Base-by-base conservation (phyloP, 2,113 vertebrate species). In the Hepsetus odoe region DNA sequence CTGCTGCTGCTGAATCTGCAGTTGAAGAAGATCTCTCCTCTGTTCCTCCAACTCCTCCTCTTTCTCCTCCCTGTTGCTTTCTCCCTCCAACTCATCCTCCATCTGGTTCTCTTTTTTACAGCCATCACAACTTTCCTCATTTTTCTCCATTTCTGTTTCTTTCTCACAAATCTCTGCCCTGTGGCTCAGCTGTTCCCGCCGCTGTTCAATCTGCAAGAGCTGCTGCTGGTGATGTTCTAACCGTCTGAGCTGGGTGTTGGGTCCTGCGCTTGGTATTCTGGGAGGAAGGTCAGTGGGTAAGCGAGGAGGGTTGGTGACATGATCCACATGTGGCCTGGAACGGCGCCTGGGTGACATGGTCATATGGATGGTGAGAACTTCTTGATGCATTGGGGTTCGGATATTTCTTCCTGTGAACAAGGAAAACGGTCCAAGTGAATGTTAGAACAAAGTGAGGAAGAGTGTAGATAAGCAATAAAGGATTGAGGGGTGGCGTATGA, bases 161-260 rank as follows among this genome's bases (percentile, higher is more conserved):
- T 87, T 86, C 59, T 86, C 83, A 70, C 70, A 76, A 56, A 35
- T 22, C 84, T 89, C 72, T 81, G 86, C 85, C 0, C 80, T 59
- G 86, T 78, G 0, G 85, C 85, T 8, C 66, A 74, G 87, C 33
- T 88, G 85, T 64, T 90, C 87, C 35, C 87, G 74, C n/a, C 90
- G 88, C 2, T 90, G 89, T 86, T 92, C 88, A 66, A 93, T 67
- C 81, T 91, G 88, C 75, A 78, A 85, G 80, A 93, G 87, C 69
- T 93, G 90, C 4, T 81, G 82, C 82, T 92, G 92, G 80, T 93
- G 91, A 6, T 88, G 88, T 86, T 92, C 90, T 76, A 93, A 89
- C 61, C 90, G 55, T 38, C 84, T 86, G 53, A 94, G 90, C 87
- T 94, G 92, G 0, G 89, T 85, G 71, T 89, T 91, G 72, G 83